A percentile compares a stretch with the other conserved stretches of the same genome.
Conservation (phyloP, 2,797 vertebrate genomes). For the Trachops cirrhosus region DNA sequence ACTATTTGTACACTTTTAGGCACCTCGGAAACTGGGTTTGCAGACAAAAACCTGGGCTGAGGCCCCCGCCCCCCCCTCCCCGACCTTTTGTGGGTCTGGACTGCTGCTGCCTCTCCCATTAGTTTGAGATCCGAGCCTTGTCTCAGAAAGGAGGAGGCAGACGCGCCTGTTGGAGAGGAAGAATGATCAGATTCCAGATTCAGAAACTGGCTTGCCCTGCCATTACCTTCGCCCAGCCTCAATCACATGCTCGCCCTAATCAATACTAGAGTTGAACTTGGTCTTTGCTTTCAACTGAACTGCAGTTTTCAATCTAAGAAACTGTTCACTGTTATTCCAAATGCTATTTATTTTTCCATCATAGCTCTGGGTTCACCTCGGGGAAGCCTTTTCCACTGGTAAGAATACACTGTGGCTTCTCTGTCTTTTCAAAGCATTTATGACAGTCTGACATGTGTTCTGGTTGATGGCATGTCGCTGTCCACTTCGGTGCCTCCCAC, state of each 20-base stretch:
- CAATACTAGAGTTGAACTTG: neutral
- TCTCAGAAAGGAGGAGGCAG: neutral
- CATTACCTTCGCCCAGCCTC: neutral
- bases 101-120: neutral
- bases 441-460: no score
- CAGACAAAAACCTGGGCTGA: conserved; percentile 52
- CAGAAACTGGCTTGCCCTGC: neutral
- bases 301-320: neutral
- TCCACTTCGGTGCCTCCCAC: neutral
- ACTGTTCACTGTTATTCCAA: neutral
- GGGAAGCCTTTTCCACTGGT: neutral
- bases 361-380: neutral
- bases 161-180: neutral
- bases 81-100: conserved; percentile 18
- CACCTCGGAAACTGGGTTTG: neutral
- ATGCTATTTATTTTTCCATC: neutral
- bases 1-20: conserved; percentile 57
- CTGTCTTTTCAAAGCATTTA: neutral
- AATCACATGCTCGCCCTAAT: neutral
- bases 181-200: neutral
- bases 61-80: conserved; percentile 27
- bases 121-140: neutral
- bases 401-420: neutral
- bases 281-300: neutral
- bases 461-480: neutral